Evolutionary conservation across 2,888 invertebrate genomes (phyloP).

Genomic region (Dryobota labecula): DNA sequence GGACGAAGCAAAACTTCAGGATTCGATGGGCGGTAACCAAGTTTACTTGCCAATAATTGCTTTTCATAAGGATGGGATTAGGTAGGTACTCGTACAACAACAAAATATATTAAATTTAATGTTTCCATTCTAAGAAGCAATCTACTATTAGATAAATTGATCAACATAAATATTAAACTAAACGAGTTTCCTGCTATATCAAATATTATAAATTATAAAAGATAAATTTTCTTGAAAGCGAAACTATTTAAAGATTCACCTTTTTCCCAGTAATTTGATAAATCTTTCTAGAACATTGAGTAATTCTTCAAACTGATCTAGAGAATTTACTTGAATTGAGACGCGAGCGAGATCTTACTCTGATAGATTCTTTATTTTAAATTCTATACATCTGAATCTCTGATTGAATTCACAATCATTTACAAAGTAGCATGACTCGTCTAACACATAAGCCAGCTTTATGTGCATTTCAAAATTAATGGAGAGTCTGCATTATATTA

Average conservation of each 20-base stretch:
- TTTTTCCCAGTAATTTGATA: background rate
- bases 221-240: background rate
- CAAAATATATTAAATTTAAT: background rate
- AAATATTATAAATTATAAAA: background rate
- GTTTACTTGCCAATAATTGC: conserved; percentile 8
- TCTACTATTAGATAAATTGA: background rate
- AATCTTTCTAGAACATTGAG: background rate
- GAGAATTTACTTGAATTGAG: background rate
- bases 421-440: conserved; percentile 23
- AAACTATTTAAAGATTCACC: conserved; percentile 9
- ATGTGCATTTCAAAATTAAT: conserved; percentile 53
- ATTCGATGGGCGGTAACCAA: background rate
- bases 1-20: background rate
- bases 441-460: conserved; percentile 25
- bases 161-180: background rate
- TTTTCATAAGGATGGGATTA: background rate
- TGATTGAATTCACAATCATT: background rate
- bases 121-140: background rate
- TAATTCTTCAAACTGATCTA: background rate
- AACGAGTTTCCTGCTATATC: background rate
- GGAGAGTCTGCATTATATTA: conserved; percentile 47
- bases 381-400: background rate
- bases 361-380: background rate
- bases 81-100: too few relatives aligned
- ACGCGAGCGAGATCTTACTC: background rate